phyloP scores from a whole-genome alignment of 2,113 vertebrate species.

The Gasterosteus aculeatus region DNA sequence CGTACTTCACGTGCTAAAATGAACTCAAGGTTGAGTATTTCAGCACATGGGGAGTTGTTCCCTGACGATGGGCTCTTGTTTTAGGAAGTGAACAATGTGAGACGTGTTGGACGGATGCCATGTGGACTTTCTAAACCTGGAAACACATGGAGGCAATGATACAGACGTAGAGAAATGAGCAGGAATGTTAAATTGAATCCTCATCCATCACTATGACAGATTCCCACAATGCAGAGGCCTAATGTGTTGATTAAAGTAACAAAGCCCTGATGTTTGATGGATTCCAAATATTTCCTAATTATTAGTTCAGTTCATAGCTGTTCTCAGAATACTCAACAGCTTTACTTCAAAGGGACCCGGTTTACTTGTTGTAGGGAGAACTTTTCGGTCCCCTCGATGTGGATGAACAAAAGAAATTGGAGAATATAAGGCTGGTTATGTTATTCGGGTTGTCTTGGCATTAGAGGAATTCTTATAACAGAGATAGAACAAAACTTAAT shows the following conservation, averaged over 20 bases:
- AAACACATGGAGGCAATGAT: conserved; percentile 72
- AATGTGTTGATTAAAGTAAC: conserved; percentile 61
- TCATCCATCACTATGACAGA: conserved; percentile 68
- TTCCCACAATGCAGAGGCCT: conserved; percentile 39
- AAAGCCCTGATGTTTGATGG: conserved; percentile 34
- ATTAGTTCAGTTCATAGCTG: conserved; percentile 6
- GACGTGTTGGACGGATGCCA: conserved; percentile 56
- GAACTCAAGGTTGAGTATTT: conserved; percentile 51
- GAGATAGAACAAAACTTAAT: not conserved
- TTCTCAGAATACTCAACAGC: conserved; percentile 7
- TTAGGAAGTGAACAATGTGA: conserved; percentile 59
- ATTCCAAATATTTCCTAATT: conserved; percentile 36
- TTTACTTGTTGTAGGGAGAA: not conserved
- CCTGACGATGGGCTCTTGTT: conserved; percentile 44
- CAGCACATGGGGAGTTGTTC: conserved; percentile 56
- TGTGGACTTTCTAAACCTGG: conserved; percentile 52
- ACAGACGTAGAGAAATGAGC: conserved; percentile 54
- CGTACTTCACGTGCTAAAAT: conserved; percentile 61
- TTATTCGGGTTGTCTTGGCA: not conserved
- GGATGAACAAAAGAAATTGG: not conserved
- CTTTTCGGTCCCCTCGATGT: not conserved
- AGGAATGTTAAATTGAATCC: conserved; percentile 46
- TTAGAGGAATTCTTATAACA: not conserved
- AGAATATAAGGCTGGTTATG: not conserved
- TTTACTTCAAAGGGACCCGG: not conserved